Evolutionary conservation across 2,113 vertebrate species (phyloP).

Genomic region (Centropus unirufus): DNA sequence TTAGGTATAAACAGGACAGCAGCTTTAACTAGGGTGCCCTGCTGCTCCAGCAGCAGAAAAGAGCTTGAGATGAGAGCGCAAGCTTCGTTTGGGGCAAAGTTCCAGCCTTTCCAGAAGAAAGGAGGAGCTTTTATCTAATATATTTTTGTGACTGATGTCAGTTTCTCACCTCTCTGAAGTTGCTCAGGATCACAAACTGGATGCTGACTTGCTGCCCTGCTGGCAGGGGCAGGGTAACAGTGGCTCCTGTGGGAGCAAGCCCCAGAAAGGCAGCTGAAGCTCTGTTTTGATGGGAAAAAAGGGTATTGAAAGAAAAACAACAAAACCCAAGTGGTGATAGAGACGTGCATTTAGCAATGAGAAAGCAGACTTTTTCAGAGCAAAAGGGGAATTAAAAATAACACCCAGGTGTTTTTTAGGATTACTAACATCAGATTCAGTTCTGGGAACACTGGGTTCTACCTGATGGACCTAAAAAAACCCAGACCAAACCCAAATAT

Average conservation of each 20-base stretch:
- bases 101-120: not conserved
- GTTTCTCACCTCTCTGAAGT: not conserved
- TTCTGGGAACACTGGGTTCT: not conserved
- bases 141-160: not conserved
- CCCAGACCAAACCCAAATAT: not conserved
- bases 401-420: not conserved
- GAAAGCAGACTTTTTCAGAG: not conserved
- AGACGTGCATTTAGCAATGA: not conserved
- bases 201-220: not conserved
- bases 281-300: not conserved
- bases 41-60: slow-evolving; percentile 29
- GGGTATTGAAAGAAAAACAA: not conserved
- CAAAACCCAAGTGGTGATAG: rapidly evolving
- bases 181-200: not conserved
- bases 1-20: slow-evolving; percentile 36
- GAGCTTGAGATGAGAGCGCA: not conserved
- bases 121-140: not conserved
- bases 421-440: not conserved
- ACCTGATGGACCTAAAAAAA: not conserved
- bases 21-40: not conserved
- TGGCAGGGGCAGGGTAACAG: not conserved
- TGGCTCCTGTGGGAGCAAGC: not conserved
- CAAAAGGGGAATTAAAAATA: not conserved
- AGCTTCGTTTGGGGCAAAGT: not conserved
- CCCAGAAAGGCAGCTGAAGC: not conserved